Base-by-base conservation (phyloP, 2,797 vertebrate species). In the Brachyrhaphis roseni region DNA sequence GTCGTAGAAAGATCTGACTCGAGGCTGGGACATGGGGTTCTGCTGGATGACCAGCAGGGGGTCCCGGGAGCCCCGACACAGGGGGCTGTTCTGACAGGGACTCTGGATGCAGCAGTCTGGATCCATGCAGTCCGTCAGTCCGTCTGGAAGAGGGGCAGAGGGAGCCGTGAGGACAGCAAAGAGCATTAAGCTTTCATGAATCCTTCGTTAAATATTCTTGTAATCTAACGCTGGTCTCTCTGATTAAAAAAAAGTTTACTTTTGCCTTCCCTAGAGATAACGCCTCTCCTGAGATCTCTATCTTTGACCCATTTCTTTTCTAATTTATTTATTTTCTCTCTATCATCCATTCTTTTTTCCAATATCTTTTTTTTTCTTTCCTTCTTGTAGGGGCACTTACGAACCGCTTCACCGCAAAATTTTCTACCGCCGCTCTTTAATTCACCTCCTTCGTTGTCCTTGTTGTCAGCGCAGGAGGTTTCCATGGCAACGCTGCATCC, bases 401-500 rank as follows among this genome's bases (percentile, higher is more conserved):
- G 18, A 53, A 43, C 15, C 41, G 53, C 41, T 76, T 23, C 1
- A 28, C 36, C 59, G 62, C 49, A 76, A 51, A 55, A 13, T 23
- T 7, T 51, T 51, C 36, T 53, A 59, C 74, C 1, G 7, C 72
- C 46, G 39, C 47, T 68, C 75, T 64, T 26, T 23, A 83, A n/a
- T 80, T 93, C 83, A 99, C 98, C 98, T 98, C 98, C 98, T 97
- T 99, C 98, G 77, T 99, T 99, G 95, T 99, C 98, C 97, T 99
- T 99, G 96, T 95, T 98, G 96, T 99, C 98, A 18, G 98, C 97
- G 26, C 98, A 99, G 93, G 98, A 97, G 49, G 98, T 99, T 94
- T 99, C 98, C 98, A 99, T 99, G 94, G 98, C 97, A 89, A 99
- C 98, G 77, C 96, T 99, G 97, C 98, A 99, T 91, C 98, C 98